Evolutionary conservation across 2,797 vertebrate species (phyloP), one percentile per base, ranked within the genome.

Genomic region (Salmo trutta): DNA sequence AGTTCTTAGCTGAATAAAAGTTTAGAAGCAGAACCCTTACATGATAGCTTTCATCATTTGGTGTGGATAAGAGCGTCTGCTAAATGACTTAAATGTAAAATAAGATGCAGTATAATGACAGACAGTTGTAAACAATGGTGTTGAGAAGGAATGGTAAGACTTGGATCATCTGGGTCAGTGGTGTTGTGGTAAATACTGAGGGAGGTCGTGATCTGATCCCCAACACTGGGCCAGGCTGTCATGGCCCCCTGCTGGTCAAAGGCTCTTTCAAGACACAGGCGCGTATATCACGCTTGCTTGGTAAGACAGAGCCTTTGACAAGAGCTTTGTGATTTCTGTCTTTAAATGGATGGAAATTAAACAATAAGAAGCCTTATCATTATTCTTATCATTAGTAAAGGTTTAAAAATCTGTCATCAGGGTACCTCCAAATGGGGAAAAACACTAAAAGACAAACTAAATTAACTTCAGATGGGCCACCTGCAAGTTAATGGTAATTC

Each of bases 171-270:
- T 47, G 41, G 41, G 41, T 47, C 41, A 3, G 41, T 47, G 41
- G 8, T 47, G 41, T 47, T 10, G 41, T 47, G 41, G 41, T 47
- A 47, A 47, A 47, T 47, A 47, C 41, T 47, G 41, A 47, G 8
- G 2, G 8, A 8, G 41, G 41, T 2, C 8, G 8, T 47, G 41
- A 47, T 47, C 41, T 82, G 59, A 76, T 70, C 59, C 72, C 70
- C 79, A 27, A 1, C 10, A 24, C 10, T 41, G 67, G 83, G 79
- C 77, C 81, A 79, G 74, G 76, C 75, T 41, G 41, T 41, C 90
- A 87, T 78, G 74, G 84, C 91, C 91, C 88, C 84, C 92, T 74
- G 79, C 88, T 93, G 92, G 91, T 71, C 73, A 66, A 21, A 73
- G 81, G 82, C 21, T 71, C n/a, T 41, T 41, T 10, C 41, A 41